Evolutionary conservation across 2,113 vertebrate genomes (phyloP), one percentile per base, ranked within the genome.

Genomic region (Dendrocopos noguchii): DNA sequence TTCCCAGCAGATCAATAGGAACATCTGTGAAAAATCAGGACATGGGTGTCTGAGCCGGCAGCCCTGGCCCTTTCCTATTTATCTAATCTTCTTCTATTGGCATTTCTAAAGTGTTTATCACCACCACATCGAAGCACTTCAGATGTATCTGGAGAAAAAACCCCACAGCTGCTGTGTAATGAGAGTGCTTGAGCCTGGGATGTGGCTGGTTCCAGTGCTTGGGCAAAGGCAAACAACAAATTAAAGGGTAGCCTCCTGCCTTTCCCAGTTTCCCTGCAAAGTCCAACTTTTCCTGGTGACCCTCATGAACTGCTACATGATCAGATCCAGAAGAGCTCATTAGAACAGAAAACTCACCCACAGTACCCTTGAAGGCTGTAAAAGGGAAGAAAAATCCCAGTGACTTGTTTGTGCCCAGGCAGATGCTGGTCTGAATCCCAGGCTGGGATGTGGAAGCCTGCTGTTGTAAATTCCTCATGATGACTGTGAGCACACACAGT

Each of bases 11-110:
- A 83, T 96, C 61, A 0, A 92, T 94, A 22, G 53, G 60, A 94
- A 66, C 87, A 68, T 74, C 82, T 93, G 89, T 89, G 85, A 76
- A 92, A 93, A 94, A 95, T 78, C 91, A 80, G 84, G 57, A 36
- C 76, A 53, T 33, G 86, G 80, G 52, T 56, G 82, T 75, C 84
- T 91, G 82, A 71, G 94, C 75, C 65, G 11, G 84, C 84, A 89
- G 56, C 44, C 57, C 47, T 78, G 72, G 20, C 68, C 39, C 5
- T 64, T 83, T 85, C 82, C 76, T 94, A 3, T 93, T 94, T 90
- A 72, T 94, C 91, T 91, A 21, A 65, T 91, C 87, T 80, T 50
- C 55, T 91, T 90, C 82, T 59, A 59, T 88, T 6, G n/a, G 90
- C 66, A 1, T 83, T 86, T 92, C 91, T 83, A 18, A 96, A 90